Evolutionary conservation across 2,113 vertebrate genomes (phyloP).

Genomic region (Crocuta crocuta): DNA sequence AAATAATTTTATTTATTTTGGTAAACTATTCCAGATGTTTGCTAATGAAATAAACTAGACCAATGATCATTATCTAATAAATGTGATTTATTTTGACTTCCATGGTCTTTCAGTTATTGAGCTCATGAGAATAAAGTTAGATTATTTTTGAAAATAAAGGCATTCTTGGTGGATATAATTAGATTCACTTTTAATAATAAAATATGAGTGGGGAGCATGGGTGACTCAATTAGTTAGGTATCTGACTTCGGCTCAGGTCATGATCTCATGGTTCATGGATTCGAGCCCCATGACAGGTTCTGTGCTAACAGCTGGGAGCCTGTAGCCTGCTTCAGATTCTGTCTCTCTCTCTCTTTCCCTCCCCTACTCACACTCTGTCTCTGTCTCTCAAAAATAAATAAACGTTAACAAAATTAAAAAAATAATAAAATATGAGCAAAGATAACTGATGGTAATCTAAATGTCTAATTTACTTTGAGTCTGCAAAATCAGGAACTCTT

Average conservation of each 20-base stretch:
- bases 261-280: too few species aligned
- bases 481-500: slow-evolving; percentile 34
- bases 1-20: slow-evolving; percentile 28
- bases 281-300: too few species aligned
- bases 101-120: slow-evolving; percentile 15
- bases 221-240: too few species aligned
- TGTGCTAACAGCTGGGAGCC: too few species aligned
- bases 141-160: slow-evolving; percentile 13
- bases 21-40: neutral
- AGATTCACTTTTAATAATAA: neutral
- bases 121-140: neutral
- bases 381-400: too few species aligned
- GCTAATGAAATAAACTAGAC: neutral
- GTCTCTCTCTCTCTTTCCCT: too few species aligned
- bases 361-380: too few species aligned
- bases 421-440: slow-evolving; percentile 47
- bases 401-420: too few species aligned
- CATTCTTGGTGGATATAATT: neutral
- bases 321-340: too few species aligned
- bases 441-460: neutral
- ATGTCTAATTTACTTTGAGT: slow-evolving; percentile 41
- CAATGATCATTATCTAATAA: neutral
- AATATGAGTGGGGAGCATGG: too few species aligned
- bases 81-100: neutral
- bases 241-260: too few species aligned